Evolutionary conservation across 2,888 invertebrate genomes (phyloP).

Genomic region (Horisme vitalbata): DNA sequence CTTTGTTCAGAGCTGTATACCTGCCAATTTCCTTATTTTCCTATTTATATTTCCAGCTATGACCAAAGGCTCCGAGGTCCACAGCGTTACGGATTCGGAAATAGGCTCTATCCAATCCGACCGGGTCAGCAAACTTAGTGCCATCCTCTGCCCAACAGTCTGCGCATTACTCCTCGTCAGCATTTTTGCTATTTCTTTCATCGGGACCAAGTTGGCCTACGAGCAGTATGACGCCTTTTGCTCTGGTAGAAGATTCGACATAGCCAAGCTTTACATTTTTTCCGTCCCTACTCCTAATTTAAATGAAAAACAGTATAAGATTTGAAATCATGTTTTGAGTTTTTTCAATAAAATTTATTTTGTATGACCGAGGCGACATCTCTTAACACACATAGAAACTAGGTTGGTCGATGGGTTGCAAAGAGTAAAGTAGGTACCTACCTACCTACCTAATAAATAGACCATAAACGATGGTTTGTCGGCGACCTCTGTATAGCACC

Average conservation of each 20-base stretch:
- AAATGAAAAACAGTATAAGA: constrained; percentile 16
- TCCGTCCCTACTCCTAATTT: constrained; percentile 47
- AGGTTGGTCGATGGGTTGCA: too few relatives aligned
- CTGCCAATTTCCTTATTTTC: neutral
- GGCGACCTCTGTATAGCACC: too few relatives aligned
- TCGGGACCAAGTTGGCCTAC: constrained; percentile 59
- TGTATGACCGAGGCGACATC: too few relatives aligned
- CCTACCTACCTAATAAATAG: too few relatives aligned
- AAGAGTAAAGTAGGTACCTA: too few relatives aligned
- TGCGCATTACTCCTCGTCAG: constrained; percentile 63
- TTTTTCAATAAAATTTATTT: too few relatives aligned
- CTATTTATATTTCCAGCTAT: constrained; percentile 46
- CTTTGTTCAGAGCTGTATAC: neutral
- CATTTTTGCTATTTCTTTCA: constrained; percentile 54
- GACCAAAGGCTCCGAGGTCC: constrained; percentile 50
- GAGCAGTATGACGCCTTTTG: constrained; percentile 64
- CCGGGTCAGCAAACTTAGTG: constrained; percentile 53
- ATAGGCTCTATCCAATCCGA: constrained; percentile 46
- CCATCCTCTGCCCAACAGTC: constrained; percentile 63
- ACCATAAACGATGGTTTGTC: too few relatives aligned
- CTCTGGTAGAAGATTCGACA: constrained; percentile 48
- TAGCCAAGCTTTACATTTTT: constrained; percentile 55
- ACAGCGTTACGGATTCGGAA: constrained; percentile 60
- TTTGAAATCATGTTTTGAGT: too few relatives aligned
- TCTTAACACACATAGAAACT: too few relatives aligned